Evolutionary conservation across 2,888 invertebrate species (phyloP).

Genomic region (Leucoptera coffeella): DNA sequence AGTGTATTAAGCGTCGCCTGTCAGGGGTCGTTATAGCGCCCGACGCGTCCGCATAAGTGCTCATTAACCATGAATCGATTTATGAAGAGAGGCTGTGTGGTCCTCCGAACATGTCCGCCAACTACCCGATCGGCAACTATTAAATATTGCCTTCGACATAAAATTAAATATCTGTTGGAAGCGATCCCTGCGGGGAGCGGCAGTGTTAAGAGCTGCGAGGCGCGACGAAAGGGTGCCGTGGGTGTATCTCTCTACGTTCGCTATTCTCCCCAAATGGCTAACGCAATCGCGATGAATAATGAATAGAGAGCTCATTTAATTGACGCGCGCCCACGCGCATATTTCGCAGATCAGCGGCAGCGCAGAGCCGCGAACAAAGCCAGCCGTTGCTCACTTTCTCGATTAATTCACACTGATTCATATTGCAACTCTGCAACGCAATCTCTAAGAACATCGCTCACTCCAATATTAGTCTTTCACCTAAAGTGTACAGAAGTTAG

Average conservation of each 20-base stretch:
- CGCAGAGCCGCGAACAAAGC: slow-evolving; percentile 52
- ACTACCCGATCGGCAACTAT: slow-evolving; percentile 17
- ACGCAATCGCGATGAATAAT: slow-evolving; percentile 51
- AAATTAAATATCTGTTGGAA: no score
- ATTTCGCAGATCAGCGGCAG: slow-evolving; percentile 22
- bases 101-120: slow-evolving; percentile 4
- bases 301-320: slow-evolving; percentile 52
- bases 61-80: slow-evolving; percentile 25
- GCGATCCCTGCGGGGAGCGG: no score
- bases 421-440: no score
- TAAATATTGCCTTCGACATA: no score
- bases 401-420: slow-evolving; percentile 48
- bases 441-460: no score
- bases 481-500: no score
- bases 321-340: slow-evolving; percentile 40
- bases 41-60: slow-evolving; percentile 24
- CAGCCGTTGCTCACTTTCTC: slow-evolving; percentile 50
- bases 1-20: no score
- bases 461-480: no score
- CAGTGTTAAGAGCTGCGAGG: slow-evolving; percentile 1
- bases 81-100: slow-evolving; percentile 18
- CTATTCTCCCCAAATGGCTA: slow-evolving; percentile 42
- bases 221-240: slow-evolving; percentile 10
- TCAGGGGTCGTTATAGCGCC: slow-evolving; percentile 1
- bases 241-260: slow-evolving; percentile 33